These are phyloP conservation scores for Amiota communis DNA, from an alignment of 2,888 invertebrate genomes.

Conservation along the genomic window DNA sequence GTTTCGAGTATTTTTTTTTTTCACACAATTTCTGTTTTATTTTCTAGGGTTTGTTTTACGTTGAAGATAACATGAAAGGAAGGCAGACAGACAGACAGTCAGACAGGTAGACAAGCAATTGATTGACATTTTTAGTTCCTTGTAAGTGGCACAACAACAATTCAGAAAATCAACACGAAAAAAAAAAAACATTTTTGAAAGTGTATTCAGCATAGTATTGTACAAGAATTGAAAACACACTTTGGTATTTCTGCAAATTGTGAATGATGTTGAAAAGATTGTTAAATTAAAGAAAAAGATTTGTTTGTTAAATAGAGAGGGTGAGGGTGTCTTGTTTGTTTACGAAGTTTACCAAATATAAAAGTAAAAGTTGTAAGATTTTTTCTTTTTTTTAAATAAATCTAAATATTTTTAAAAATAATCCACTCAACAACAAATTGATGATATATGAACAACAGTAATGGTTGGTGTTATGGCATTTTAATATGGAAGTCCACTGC, in stretches of 20 bases:
- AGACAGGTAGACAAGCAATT: conserved; percentile 44
- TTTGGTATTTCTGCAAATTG: conserved; percentile 22
- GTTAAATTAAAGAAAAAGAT: too few species aligned
- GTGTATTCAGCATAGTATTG: neutral
- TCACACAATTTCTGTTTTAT: conserved; percentile 31
- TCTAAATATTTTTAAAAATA: too few species aligned
- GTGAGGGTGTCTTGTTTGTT: too few species aligned
- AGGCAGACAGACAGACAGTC: conserved; percentile 7
- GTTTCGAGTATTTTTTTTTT: conserved; percentile 35
- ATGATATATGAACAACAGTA: too few species aligned
- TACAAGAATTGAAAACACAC: conserved; percentile 3
- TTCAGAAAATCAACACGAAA: neutral
- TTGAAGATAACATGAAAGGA: conserved; percentile 13
- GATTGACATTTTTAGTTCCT: conserved; percentile 66
- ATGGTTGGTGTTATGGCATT: too few species aligned
- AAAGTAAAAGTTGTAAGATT: too few species aligned
- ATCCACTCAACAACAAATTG: too few species aligned
- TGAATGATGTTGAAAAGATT: conserved; percentile 51
- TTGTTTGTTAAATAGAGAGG: too few species aligned
- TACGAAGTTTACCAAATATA: too few species aligned
- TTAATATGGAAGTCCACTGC: too few species aligned
- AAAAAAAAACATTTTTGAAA: conserved; percentile 5
- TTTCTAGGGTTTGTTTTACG: conserved; percentile 30
- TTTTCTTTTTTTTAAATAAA: too few species aligned
- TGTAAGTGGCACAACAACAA: conserved; percentile 58